Conservation (phyloP, 2,797 vertebrate species). For the Schizopygopsis pylzovi region DNA sequence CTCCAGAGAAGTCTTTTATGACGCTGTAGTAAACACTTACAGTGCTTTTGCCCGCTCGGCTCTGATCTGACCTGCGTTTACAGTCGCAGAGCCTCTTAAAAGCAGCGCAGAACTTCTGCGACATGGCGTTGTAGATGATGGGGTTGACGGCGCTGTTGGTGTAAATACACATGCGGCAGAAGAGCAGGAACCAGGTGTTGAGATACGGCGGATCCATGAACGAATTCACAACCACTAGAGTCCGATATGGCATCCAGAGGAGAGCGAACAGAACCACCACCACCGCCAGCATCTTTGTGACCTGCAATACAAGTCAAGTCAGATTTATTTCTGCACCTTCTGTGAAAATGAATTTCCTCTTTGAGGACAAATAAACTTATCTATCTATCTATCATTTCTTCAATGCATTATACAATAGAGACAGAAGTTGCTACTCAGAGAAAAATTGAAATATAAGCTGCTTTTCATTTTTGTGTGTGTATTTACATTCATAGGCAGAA, state of each 20-base stretch:
- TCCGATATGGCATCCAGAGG: constrained; percentile 90
- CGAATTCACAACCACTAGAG: constrained; percentile 90
- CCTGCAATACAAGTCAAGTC: constrained; percentile 74
- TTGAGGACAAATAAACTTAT: too few relatives aligned
- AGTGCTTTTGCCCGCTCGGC: constrained; percentile 60
- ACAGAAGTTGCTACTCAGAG: background rate
- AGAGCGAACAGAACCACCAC: constrained; percentile 86
- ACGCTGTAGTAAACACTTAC: constrained; percentile 80
- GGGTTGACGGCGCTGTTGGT: constrained; percentile 91
- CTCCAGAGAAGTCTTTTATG: constrained; percentile 78
- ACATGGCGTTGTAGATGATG: constrained; percentile 67
- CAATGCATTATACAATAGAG: background rate
- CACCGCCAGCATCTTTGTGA: constrained; percentile 91
- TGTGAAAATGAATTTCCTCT: too few relatives aligned
- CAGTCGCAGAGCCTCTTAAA: constrained; percentile 85
- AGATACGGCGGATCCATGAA: constrained; percentile 84
- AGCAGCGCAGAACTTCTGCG: constrained; percentile 86
- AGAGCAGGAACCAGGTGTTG: constrained; percentile 73
- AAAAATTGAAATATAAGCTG: background rate
- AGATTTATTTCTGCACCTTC: background rate
- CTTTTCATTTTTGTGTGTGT: background rate
- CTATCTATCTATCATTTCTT: too few relatives aligned
- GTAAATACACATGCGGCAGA: constrained; percentile 89
- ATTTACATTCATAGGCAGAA: background rate
- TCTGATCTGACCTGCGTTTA: constrained; percentile 50